Base-by-base conservation (phyloP, 2,113 vertebrate species). In the Nasalis larvatus region DNA sequence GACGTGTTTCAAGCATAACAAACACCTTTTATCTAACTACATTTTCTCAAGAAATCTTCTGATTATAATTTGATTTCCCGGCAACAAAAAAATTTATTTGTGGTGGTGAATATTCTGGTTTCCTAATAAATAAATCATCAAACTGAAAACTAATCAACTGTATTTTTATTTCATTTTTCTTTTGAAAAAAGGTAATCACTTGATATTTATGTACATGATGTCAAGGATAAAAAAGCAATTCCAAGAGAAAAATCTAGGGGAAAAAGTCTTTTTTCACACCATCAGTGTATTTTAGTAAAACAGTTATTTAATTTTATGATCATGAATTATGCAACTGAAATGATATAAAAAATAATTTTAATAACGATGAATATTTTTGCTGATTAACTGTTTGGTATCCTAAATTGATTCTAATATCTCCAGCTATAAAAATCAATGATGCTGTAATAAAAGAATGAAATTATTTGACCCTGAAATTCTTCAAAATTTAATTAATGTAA, bases 71-170 rank as follows among this genome's bases (percentile, higher is more conserved):
- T 91, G 27, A 89, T 40, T 89, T 95, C 17, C 40, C 66, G 45
- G 18, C 27, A 94, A 47, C 40, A 89, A 95, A 82, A 80, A 4
- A 47, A 95, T 90, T 77, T 92, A 80, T 60, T 86, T 69, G 13
- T 35, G 16, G 20, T 68, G 73, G 25, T 80, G 17, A 71, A 86
- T 89, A 89, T 69, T 95, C 47, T 91, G 13, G 2, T 47, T 54
- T 95, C 91, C 63, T 76, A 76, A 77, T 78, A 89, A 91, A 77
- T 73, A 20, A 76, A 35, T 89, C 58, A 82, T 68, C n/a, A 91
- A 81, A 68, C 5, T 77, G 16, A 96, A 95, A 84, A 87, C 13
- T 49, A 93, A 86, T 58, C 47, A n/a, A 54, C 40, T 92, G 56
- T 86, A 68, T 86, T 68, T 45, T 88, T 37, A 71, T 93, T 93